Percentiles rank a stretch among this genome's conserved stretches.
These are phyloP conservation scores for Eumacrocentrus americanus DNA, from an alignment of 2,888 invertebrate species.

Conservation along the genomic window DNA sequence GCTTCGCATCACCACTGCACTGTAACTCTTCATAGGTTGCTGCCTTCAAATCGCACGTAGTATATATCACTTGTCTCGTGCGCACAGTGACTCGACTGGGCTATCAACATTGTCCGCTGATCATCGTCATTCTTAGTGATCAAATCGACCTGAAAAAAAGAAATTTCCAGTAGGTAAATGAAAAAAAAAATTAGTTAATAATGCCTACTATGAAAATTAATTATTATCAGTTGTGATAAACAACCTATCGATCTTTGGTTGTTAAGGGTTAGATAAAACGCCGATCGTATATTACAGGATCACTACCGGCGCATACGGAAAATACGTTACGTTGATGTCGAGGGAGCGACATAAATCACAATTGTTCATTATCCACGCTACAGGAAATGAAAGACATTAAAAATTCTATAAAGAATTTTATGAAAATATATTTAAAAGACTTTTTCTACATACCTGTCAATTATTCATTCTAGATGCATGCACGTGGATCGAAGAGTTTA, in stretches of 20 bases:
- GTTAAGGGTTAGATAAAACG: slow-evolving; percentile 4
- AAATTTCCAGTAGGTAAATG: neutral
- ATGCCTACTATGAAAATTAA: too few species aligned
- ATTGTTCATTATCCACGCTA: slow-evolving; percentile 37
- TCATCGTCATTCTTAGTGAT: neutral
- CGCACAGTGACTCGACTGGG: neutral
- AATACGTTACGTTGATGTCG: slow-evolving; percentile 33
- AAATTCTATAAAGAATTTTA: too few species aligned
- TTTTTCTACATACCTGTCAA: too few species aligned
- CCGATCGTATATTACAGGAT: slow-evolving; percentile 36
- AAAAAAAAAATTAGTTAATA: neutral
- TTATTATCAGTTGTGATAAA: slow-evolving; percentile 5
- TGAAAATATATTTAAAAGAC: too few species aligned
- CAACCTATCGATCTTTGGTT: slow-evolving; percentile 5
- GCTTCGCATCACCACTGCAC: slow-evolving; percentile 1
- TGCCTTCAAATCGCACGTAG: slow-evolving; percentile 12
- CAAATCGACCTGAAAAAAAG: neutral
- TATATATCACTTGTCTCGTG: neutral
- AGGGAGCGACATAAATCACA: slow-evolving; percentile 37
- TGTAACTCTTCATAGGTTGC: neutral
- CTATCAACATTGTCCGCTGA: neutral
- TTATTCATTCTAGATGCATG: too few species aligned
- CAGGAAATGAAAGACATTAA: neutral
- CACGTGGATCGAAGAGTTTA: neutral
- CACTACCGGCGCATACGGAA: slow-evolving; percentile 27